Conservation (phyloP, 2,113 vertebrate species). For the Ctenomys sociabilis region DNA sequence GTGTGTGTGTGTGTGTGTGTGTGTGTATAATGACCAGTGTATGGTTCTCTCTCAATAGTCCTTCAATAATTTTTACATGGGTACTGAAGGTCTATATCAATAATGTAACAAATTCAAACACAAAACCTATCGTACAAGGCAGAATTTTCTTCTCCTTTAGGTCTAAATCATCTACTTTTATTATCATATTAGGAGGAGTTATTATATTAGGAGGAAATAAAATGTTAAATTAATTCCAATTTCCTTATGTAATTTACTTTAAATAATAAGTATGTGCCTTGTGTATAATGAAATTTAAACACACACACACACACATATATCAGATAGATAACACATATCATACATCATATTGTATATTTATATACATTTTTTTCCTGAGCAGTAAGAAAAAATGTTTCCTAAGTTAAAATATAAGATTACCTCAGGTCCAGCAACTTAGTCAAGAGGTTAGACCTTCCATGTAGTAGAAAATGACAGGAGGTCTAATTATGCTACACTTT, state of each 20-base stretch:
- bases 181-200: no score
- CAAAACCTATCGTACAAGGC: neutral
- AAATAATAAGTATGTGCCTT: neutral
- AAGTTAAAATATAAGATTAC: neutral
- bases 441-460: neutral
- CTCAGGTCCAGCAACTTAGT: neutral
- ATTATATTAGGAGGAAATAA: neutral
- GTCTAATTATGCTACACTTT: neutral
- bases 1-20: neutral
- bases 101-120: neutral
- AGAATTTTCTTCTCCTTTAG: neutral
- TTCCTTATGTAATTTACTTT: neutral
- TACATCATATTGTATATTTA: neutral
- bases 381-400: neutral
- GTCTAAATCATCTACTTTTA: neutral
- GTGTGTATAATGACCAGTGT: neutral
- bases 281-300: neutral
- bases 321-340: neutral
- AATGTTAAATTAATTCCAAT: neutral
- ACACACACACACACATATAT: neutral
- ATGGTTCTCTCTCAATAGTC: neutral
- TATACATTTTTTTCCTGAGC: neutral
- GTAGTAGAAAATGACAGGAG: neutral
- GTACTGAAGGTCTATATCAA: neutral
- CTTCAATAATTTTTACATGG: slow-evolving; percentile 29